Conservation (phyloP, 2,797 vertebrate species). For the Octomys mimax region DNA sequence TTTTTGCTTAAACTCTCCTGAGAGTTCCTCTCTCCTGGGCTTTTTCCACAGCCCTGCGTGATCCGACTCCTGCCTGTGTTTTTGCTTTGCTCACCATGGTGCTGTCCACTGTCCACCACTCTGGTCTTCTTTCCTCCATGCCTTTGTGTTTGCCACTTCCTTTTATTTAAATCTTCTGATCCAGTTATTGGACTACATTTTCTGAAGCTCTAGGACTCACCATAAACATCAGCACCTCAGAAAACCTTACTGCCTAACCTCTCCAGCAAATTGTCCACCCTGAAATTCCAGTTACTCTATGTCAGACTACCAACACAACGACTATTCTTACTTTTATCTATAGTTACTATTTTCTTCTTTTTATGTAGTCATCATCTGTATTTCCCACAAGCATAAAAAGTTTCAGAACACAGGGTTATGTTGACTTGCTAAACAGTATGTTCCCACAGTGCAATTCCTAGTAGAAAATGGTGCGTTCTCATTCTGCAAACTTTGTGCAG, state of each 20-base stretch:
- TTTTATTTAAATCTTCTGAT: background rate
- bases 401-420: background rate
- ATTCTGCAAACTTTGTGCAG: background rate
- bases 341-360: background rate
- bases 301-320: background rate
- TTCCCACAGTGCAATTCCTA: background rate
- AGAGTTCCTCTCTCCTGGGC: background rate
- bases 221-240: background rate
- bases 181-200: background rate
- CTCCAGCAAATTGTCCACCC: background rate
- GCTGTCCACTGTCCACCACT: too few species aligned
- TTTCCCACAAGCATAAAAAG: background rate
- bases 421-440: background rate
- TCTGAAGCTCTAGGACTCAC: conserved; percentile 1
- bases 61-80: background rate
- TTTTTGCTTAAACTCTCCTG: background rate
- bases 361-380: background rate
- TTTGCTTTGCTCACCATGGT: background rate
- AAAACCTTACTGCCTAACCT: background rate
- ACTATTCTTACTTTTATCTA: background rate
- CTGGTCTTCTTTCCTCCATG: background rate
- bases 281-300: background rate
- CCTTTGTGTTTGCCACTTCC: background rate
- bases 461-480: background rate
- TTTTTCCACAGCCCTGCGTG: background rate